Conservation (phyloP, 2,888 invertebrate species). For the Belgica antarctica region DNA sequence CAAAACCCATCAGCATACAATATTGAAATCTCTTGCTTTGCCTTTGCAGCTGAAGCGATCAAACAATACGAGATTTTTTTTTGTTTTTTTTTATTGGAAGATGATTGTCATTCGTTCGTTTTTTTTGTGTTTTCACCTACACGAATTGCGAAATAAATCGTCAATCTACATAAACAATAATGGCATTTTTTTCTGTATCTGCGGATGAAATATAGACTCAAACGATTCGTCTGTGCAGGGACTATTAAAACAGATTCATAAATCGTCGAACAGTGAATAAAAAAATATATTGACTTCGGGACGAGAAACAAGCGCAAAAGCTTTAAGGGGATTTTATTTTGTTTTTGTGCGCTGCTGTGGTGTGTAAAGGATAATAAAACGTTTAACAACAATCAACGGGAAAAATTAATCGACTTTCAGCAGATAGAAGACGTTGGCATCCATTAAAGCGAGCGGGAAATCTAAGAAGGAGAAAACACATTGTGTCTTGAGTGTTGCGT, state of each 20-base stretch:
- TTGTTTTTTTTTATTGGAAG: slow-evolving; percentile 32
- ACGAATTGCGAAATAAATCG: slow-evolving; percentile 39
- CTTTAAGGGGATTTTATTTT: slow-evolving; percentile 37
- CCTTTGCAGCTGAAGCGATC: slow-evolving; percentile 17
- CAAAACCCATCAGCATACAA: slow-evolving; percentile 32
- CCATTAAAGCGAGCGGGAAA: background rate
- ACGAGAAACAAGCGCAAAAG: background rate
- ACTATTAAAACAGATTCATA: slow-evolving; percentile 41
- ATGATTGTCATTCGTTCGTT: slow-evolving; percentile 35
- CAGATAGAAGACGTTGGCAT: background rate
- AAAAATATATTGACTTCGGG: slow-evolving; percentile 38
- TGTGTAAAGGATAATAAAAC: background rate
- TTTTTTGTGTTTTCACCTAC: background rate
- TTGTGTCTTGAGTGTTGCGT: slow-evolving; percentile 9
- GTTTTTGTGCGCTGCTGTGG: background rate
- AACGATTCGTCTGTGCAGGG: background rate
- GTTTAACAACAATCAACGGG: slow-evolving; percentile 13
- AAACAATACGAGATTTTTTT: too few relatives aligned
- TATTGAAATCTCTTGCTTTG: slow-evolving; percentile 22
- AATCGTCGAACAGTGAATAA: slow-evolving; percentile 38
- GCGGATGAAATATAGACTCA: slow-evolving; percentile 37
- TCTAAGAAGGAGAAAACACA: background rate
- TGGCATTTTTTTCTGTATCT: slow-evolving; percentile 30
- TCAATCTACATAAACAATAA: slow-evolving; percentile 43
- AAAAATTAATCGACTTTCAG: slow-evolving; percentile 8